Base-by-base conservation (phyloP, 2,113 vertebrate species). In the Panthera tigris region DNA sequence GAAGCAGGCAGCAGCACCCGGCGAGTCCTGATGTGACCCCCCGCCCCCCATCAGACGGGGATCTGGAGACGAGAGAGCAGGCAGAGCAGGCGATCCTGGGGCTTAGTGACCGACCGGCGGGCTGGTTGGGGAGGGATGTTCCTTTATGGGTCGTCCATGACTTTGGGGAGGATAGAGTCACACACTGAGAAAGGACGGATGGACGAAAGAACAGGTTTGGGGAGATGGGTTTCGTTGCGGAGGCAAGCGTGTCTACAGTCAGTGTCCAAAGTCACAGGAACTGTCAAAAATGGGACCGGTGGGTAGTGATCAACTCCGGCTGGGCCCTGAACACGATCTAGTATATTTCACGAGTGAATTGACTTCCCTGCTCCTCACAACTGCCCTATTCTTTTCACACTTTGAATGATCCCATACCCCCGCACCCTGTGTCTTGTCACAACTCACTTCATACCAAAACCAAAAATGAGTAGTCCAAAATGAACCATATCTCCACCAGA, bases 141-240 rank as follows among this genome's bases (percentile, higher is more conserved):
- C 21, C 61, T 29, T 4, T 0, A 4, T 8, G 12, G 71, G 57
- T 21, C 63, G 31, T 19, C 52, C 1, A 0, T 29, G 25, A 39
- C 16, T 6, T 33, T 41, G 29, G 36, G 10, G 63, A 61, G 45
- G n/a, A 33, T 31, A 45, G n/a, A 66, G 52, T 18, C 12, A 1
- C 7, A n/a, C 41, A 33, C n/a, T 23, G 82, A 69, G 74, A 31
- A 45, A 23, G 41, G 69, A 55, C 27, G 16, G 55, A 45, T 12
- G 10, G 65, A 33, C 0, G 0, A 16, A 52, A n/a, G 27, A 45
- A 31, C 11, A 29, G 41, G 45, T 48, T 48, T 82, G 21, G 48
- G 50, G 57, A 76, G 68, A 66, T 0, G 16, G 13, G 12, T 68
- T 61, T 82, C 19, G 4, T 65, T 25, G 74, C 12, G 50, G n/a